phyloP scores from a whole-genome alignment of 1,140 invertebrate species.

The Camponotus pennsylvanicus region DNA sequence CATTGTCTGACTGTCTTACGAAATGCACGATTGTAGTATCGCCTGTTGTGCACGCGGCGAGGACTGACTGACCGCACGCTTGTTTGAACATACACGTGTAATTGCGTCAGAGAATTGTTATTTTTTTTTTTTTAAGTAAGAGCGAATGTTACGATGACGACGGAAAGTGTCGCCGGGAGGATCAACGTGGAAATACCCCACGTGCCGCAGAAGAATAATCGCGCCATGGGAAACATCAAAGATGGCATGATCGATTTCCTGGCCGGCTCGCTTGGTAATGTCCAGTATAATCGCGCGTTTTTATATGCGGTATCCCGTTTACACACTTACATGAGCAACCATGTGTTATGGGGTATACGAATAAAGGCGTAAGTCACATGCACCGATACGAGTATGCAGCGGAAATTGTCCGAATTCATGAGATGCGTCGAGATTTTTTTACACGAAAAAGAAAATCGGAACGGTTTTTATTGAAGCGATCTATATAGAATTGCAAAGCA shows the following conservation, averaged over 20 bases:
- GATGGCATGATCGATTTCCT: constrained; percentile 90
- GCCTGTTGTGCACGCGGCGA: neutral
- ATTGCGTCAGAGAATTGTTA: neutral
- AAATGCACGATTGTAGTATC: constrained; percentile 19
- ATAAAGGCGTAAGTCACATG: neutral
- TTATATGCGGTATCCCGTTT: neutral
- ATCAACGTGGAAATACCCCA: constrained; percentile 14
- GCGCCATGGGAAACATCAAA: constrained; percentile 81
- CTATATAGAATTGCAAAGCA: neutral
- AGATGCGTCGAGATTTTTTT: neutral
- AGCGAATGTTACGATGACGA: constrained; percentile 55
- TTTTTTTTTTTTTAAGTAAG: neutral
- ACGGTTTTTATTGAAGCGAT: neutral
- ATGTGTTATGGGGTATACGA: neutral
- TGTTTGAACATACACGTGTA: neutral
- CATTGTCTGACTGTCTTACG: constrained; percentile 18
- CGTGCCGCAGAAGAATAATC: constrained; percentile 32
- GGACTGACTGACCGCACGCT: neutral
- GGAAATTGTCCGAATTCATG: neutral
- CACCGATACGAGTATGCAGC: neutral
- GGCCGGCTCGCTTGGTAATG: constrained; percentile 90
- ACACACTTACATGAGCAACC: neutral
- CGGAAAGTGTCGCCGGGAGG: constrained; percentile 13
- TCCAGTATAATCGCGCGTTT: neutral
- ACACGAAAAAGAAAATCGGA: neutral